Base-by-base conservation (phyloP, 2,888 invertebrate species). In the Conomelus anceps region DNA sequence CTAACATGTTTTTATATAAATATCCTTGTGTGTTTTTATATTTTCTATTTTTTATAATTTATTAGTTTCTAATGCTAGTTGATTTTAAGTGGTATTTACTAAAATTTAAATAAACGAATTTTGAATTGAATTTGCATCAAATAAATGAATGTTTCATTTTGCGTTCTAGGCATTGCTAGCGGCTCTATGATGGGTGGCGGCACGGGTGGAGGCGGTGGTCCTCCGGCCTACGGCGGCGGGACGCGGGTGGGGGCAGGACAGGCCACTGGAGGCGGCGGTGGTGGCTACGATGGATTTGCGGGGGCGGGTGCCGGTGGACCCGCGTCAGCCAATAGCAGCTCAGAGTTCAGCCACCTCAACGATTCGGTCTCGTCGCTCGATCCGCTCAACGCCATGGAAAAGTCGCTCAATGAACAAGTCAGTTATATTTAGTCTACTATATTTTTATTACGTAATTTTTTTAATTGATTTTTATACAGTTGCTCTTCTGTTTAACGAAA, bases 321-420 rank as follows among this genome's bases (percentile, higher is more conserved):
- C 22, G 90, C 90, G 91, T 96, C 97, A 29, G 41, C 17, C 3
- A 41, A 41, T 17, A 41, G 41, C 41, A 41, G 41, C 17, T 41
- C 41, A 20, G 41, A 41, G 13, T 41, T 41, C 41, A 20, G 13
- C 17, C 97, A 97, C 93, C 94, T 98, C 90, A 97, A 96, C 92
- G 98, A 98, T 91, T 97, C 97, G 22, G 97, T 97, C 90, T 97
- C 97, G 92, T 97, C 97, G n/a, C 94, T 98, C 91, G 98, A 98
- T 94, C 98, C 98, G 86, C 95, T 98, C 9, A 98, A 98, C 92
- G 98, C 98, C 88, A 98, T 98, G 97, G 98, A 98, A 93, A 98
- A 98, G 93, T 97, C 97, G 92, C 94, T 98, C 89, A 97, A 96
- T 93, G 98, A 98, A 94, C 98, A 98, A 96, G 97, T 97, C 94